Conservation (phyloP, 2,797 vertebrate species). For the Staurois parvus region DNA sequence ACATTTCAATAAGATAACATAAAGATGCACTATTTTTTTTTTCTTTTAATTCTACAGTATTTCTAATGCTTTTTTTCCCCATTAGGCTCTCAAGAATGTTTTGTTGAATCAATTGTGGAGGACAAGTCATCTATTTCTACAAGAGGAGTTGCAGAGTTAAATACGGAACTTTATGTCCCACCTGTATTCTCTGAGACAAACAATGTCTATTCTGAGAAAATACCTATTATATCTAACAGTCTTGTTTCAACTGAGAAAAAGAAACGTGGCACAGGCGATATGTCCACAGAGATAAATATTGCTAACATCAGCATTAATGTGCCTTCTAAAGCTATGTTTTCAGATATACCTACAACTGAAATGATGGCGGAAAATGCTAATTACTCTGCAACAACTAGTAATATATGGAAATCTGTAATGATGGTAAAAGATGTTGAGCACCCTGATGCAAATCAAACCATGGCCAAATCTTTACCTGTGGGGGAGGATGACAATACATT, state of each 20-base stretch:
- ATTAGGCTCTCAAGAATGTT: slow-evolving; percentile 54
- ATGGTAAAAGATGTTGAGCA: neutral
- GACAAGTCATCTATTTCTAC: neutral
- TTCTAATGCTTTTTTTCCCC: neutral
- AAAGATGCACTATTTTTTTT: neutral
- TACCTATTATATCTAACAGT: neutral
- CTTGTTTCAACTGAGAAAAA: neutral
- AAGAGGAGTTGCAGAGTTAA: slow-evolving; percentile 3
- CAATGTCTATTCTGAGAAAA: neutral
- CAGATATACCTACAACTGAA: neutral
- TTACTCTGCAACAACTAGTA: neutral
- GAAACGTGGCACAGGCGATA: neutral
- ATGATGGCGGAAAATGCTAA: neutral
- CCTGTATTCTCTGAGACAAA: neutral
- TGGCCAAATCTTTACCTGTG: neutral
- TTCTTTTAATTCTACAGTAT: neutral
- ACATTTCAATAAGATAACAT: no score
- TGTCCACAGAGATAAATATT: neutral
- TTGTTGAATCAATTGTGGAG: slow-evolving; percentile 34
- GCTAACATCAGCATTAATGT: neutral
- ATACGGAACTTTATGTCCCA: slow-evolving; percentile 33
- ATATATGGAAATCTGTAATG: neutral
- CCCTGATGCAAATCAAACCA: neutral
- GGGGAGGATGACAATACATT: neutral
- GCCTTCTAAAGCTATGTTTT: neutral